Percentiles rank a stretch among this genome's conserved stretches.
These are phyloP conservation scores for Neoseiulus cucumeris DNA, from an alignment of 1,140 invertebrate species.

Conservation along the genomic window DNA sequence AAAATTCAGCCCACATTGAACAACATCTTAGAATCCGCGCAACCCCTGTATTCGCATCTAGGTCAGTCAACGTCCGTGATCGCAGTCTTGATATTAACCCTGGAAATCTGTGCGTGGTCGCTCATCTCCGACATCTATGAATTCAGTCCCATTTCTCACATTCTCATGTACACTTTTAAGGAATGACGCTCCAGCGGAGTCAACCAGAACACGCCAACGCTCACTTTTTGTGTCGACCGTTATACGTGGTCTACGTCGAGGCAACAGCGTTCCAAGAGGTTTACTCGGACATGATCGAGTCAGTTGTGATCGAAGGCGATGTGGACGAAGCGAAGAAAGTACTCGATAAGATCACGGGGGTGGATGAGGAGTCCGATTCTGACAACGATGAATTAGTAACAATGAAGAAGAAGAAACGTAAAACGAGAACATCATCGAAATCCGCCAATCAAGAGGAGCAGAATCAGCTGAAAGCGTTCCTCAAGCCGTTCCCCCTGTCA, in stretches of 20 bases:
- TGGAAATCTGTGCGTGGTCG: not conserved
- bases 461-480: constrained; percentile 2
- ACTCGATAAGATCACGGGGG: not conserved
- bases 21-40: constrained; percentile 50
- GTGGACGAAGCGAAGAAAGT: constrained; percentile 7
- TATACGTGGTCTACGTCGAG: constrained; percentile 75
- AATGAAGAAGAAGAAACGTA: constrained; percentile 2
- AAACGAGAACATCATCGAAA: not conserved
- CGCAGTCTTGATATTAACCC: not conserved
- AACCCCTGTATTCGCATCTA: constrained; percentile 71
- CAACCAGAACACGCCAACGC: constrained; percentile 51
- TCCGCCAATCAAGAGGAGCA: not conserved
- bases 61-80: constrained; percentile 26
- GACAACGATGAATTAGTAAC: not conserved
- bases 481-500: not conserved
- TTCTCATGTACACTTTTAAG: not conserved
- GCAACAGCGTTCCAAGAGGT: constrained; percentile 55
- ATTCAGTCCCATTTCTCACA: not conserved
- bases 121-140: not conserved
- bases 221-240: constrained; percentile 48
- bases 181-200: constrained; percentile 49
- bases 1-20: constrained; percentile 57
- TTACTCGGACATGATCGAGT: not conserved
- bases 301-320: not conserved
- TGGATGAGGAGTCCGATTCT: not conserved